A percentile compares a stretch with the other conserved stretches of the same genome.
Evolutionary conservation across 2,113 vertebrate genomes (phyloP).

Genomic region (Sterrhoptilus dennistouni): DNA sequence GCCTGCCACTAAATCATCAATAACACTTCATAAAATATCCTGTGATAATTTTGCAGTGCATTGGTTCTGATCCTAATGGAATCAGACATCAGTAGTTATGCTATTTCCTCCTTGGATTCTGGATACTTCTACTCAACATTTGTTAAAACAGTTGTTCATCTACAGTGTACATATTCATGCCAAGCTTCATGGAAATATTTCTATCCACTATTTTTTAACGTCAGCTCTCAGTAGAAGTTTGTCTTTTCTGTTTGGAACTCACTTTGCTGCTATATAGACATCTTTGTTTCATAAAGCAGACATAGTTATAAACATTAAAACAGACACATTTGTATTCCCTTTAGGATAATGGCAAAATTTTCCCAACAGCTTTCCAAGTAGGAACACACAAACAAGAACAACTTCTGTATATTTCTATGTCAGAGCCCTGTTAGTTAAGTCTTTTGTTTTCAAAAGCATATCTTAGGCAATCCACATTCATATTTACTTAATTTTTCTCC

Average conservation of each 20-base stretch:
- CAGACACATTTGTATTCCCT: background rate
- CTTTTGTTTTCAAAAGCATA: background rate
- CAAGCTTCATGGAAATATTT: slow-evolving; percentile 58
- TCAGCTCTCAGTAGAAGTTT: slow-evolving; percentile 18
- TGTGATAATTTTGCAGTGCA: slow-evolving; percentile 54
- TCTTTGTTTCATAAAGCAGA: slow-evolving; percentile 4
- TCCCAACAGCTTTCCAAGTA: background rate
- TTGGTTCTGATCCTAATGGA: slow-evolving; percentile 66
- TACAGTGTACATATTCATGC: slow-evolving; percentile 38
- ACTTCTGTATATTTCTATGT: background rate
- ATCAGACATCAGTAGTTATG: slow-evolving; percentile 63
- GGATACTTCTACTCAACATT: slow-evolving; percentile 62
- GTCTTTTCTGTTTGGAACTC: slow-evolving; percentile 6
- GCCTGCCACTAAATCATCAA: slow-evolving; percentile 63
- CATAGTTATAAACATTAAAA: background rate
- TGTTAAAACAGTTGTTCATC: slow-evolving; percentile 69
- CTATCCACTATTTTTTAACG: slow-evolving; percentile 23
- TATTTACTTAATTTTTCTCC: background rate
- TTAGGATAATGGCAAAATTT: background rate
- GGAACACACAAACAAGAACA: background rate
- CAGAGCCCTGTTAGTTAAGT: background rate
- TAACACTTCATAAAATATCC: slow-evolving; percentile 55
- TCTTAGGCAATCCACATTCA: background rate
- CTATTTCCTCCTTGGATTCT: slow-evolving; percentile 55
- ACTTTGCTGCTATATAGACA: background rate